A percentile compares a stretch with the other conserved stretches of the same genome.
Conservation (phyloP, 2,797 vertebrate genomes). For the Chaenodraco wilsoni region DNA sequence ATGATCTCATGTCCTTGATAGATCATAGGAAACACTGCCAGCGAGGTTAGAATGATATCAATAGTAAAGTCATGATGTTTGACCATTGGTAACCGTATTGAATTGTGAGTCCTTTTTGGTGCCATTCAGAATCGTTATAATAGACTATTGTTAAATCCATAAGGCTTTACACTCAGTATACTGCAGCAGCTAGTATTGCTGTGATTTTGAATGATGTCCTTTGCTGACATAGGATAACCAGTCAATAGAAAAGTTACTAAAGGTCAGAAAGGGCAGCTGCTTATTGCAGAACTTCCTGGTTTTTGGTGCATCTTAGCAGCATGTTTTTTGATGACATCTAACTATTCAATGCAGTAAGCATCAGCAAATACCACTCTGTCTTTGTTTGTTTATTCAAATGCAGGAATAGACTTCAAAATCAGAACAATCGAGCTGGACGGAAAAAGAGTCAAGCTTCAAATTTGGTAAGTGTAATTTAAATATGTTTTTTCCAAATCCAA, state of each 20-base stretch:
- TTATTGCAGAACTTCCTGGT: background rate
- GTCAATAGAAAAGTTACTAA: background rate
- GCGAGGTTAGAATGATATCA: constrained; percentile 20
- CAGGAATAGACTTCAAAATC: constrained; percentile 99
- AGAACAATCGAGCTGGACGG: constrained; percentile 97
- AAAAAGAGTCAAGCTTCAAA: constrained; percentile 98
- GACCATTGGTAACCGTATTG: background rate
- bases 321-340: constrained; percentile 3
- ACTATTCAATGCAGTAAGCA: constrained; percentile 20
- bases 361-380: background rate
- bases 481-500: background rate
- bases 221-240: background rate
- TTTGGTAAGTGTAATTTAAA: constrained; percentile 88
- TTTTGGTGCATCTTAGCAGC: background rate
- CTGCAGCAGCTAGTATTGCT: constrained; percentile 1
- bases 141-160: background rate
- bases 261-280: background rate
- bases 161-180: background rate
- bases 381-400: constrained; percentile 68
- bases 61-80: background rate
- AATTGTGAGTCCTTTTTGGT: background rate
- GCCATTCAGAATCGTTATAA: background rate
- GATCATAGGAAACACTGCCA: constrained; percentile 12
- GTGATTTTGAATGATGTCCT: constrained; percentile 11
- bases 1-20: constrained; percentile 53